Percentiles rank a stretch among this genome's conserved stretches.
phyloP scores from a whole-genome alignment of 2,113 vertebrate genomes.

The Cephalopholis sonnerati region DNA sequence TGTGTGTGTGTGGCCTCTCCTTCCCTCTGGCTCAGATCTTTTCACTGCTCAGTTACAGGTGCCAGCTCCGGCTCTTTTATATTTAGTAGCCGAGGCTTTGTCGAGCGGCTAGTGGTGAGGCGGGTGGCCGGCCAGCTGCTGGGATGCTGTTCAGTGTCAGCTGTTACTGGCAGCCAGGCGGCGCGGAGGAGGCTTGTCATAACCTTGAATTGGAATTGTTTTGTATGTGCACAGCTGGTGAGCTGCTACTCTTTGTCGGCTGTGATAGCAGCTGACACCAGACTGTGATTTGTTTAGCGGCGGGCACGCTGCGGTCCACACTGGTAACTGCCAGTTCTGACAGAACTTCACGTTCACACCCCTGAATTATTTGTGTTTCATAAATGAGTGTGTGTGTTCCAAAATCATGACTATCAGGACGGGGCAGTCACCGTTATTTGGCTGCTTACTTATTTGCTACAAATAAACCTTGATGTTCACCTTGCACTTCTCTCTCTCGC shows the following conservation, averaged over 20 bases:
- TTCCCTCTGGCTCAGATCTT: slow-evolving; percentile 32
- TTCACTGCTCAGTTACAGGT: slow-evolving; percentile 55
- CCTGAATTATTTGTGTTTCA: slow-evolving; percentile 60
- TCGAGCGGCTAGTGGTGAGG: slow-evolving; percentile 36
- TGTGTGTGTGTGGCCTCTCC: background rate
- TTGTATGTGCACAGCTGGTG: slow-evolving; percentile 78
- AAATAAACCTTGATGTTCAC: slow-evolving; percentile 15
- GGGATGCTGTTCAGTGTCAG: slow-evolving; percentile 63
- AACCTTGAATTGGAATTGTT: slow-evolving; percentile 73
- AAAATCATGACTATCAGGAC: slow-evolving; percentile 46
- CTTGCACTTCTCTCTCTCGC: background rate
- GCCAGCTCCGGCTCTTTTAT: slow-evolving; percentile 63
- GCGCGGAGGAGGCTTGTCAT: slow-evolving; percentile 58
- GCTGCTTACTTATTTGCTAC: slow-evolving; percentile 29
- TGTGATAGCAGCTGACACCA: slow-evolving; percentile 70
- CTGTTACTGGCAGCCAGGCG: slow-evolving; percentile 63
- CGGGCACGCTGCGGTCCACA: slow-evolving; percentile 27
- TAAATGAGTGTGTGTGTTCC: background rate
- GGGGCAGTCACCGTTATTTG: slow-evolving; percentile 20
- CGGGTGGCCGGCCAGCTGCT: slow-evolving; percentile 69
- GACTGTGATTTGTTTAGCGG: slow-evolving; percentile 64
- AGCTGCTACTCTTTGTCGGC: slow-evolving; percentile 61
- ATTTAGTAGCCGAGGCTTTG: slow-evolving; percentile 55
- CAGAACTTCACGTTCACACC: slow-evolving; percentile 43
- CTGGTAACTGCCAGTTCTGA: slow-evolving; percentile 45